A percentile compares a stretch with the other conserved stretches of the same genome.
phyloP scores from a whole-genome alignment of 2,888 invertebrate species.

The Ctenicera cuprea region DNA sequence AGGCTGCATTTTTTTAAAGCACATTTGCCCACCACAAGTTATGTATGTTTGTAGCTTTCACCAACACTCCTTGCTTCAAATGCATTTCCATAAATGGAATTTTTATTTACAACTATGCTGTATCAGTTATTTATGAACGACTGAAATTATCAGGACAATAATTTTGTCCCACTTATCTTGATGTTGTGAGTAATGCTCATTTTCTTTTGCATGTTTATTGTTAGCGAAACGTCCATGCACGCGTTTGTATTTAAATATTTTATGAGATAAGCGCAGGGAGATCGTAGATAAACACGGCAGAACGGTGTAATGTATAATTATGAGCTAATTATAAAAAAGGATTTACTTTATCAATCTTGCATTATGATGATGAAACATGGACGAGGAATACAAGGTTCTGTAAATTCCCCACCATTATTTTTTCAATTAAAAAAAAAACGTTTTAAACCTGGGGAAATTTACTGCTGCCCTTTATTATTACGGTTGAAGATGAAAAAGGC shows the following conservation, averaged over 20 bases:
- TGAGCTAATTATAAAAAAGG: constrained; percentile 9
- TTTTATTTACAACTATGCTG: constrained; percentile 10
- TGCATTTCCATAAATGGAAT: constrained; percentile 22
- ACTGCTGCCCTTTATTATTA: constrained; percentile 12
- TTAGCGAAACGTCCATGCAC: constrained; percentile 5
- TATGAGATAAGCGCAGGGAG: neutral
- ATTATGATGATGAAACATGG: neutral
- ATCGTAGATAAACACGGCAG: neutral
- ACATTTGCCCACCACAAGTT: neutral
- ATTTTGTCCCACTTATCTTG: constrained; percentile 19
- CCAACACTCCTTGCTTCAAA: constrained; percentile 9
- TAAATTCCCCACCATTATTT: no score
- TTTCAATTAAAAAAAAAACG: no score
- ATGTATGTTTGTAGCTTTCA: constrained; percentile 13
- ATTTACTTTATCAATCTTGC: neutral
- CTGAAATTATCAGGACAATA: constrained; percentile 13
- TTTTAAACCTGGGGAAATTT: constrained; percentile 10
- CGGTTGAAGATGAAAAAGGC: constrained; percentile 36
- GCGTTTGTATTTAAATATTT: neutral
- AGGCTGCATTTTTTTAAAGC: constrained; percentile 21
- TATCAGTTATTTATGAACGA: neutral
- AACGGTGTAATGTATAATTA: neutral
- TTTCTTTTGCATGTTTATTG: constrained; percentile 4
- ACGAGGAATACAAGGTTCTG: neutral
- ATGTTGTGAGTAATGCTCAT: neutral